These are phyloP conservation scores for Agrochola macilenta DNA, from an alignment of 2,888 invertebrate genomes.

Conservation along the genomic window DNA sequence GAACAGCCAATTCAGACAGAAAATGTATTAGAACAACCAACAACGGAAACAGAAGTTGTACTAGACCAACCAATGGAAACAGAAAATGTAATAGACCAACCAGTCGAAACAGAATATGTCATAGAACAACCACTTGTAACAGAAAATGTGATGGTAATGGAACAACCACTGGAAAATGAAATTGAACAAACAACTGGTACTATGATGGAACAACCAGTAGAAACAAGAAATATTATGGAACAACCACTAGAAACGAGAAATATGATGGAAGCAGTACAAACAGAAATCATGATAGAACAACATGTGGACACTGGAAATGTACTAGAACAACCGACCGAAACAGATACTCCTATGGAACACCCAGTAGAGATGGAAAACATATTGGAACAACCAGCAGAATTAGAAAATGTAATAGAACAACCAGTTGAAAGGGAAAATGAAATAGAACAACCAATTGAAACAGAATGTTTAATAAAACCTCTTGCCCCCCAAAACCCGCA, in stretches of 20 bases:
- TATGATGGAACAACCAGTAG: slow-evolving; percentile 19
- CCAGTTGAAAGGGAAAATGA: slow-evolving; percentile 21
- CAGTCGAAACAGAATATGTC: slow-evolving; percentile 29
- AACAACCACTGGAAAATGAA: slow-evolving; percentile 32
- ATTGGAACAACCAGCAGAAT: slow-evolving; percentile 27
- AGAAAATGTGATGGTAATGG: slow-evolving; percentile 27
- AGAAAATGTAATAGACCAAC: slow-evolving; percentile 28
- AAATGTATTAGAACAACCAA: slow-evolving; percentile 30
- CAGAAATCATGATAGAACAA: slow-evolving; percentile 25
- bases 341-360: slow-evolving; percentile 14
- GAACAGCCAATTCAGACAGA: slow-evolving; percentile 33
- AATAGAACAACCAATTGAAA: slow-evolving; percentile 23
- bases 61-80: slow-evolving; percentile 27
- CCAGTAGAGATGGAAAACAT: slow-evolving; percentile 21
- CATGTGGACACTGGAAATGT: slow-evolving; percentile 7
- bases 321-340: slow-evolving; percentile 20
- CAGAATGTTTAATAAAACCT: slow-evolving; percentile 36
- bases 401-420: slow-evolving; percentile 21
- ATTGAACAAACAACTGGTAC: slow-evolving; percentile 22
- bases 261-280: slow-evolving; percentile 8
- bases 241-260: slow-evolving; percentile 13
- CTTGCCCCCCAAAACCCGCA: slow-evolving; percentile 21
- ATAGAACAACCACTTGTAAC: slow-evolving; percentile 27
- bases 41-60: slow-evolving; percentile 20
- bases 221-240: slow-evolving; percentile 14